Base-by-base conservation (phyloP, 2,113 vertebrate genomes). In the Bubo scandiacus region DNA sequence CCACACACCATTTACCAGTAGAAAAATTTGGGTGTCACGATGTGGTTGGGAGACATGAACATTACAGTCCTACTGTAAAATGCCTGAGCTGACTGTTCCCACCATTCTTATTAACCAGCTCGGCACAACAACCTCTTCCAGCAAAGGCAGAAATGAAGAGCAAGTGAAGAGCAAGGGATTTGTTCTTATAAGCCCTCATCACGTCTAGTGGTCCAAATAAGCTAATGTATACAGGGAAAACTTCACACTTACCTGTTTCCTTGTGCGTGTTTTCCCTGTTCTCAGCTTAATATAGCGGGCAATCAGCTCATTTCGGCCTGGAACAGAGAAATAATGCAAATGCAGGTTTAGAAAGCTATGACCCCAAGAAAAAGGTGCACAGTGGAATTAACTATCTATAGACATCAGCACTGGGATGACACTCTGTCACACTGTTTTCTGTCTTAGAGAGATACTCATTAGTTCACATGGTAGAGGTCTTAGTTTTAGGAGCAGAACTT, bases 271-370 rank as follows among this genome's bases (percentile, higher is more conserved):
- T 98, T 99, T 99, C 96, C 99, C 99, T 10, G 99, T 99, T 91
- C 99, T 98, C 70, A 99, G 98, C 97, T 99, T 99, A 98, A 99
- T 99, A 93, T 99, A 99, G 54, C 99, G 98, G 62, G 99, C 99
- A 34, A 99, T 99, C 95, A 99, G 97, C 97, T 99, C 99, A 55
- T 99, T 99, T 47, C 99, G 98, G 97, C 99, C 99, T 99, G 97
- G 18, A 96, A 96, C 19, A 63, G 47, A 78, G 74, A 77, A 96
- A 75, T 78, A 95, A 95, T 32, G 21, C 25, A 88, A 79, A 89
- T 1, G 34, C 2, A 25, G 22, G 42, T 55, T 94, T 12, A 92
- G 51, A 78, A 82, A 90, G 34, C 27, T 61, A 11, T 14, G 29
- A 66, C 7, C 9, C 5, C 36, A 54, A 36, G 0, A 2, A 57